Percentiles rank a stretch among this genome's conserved stretches.
phyloP scores from a whole-genome alignment of 1,140 invertebrate species.

The Drosophila paulistorum region DNA sequence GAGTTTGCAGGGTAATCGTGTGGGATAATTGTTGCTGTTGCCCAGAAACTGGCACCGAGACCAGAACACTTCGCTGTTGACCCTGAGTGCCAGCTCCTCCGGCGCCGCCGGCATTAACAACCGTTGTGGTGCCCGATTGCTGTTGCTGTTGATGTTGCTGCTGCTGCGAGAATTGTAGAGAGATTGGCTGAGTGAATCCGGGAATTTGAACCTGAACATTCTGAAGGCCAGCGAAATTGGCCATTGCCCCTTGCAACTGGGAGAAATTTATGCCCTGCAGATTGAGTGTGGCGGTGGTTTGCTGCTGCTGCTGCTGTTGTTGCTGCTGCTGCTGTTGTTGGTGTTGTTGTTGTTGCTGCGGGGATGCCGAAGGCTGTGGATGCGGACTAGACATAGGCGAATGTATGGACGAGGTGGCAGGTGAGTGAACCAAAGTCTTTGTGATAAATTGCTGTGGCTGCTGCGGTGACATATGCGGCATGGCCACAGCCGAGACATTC shows the following conservation, averaged over 20 bases:
- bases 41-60: slow-evolving; percentile 83
- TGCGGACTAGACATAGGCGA: slow-evolving; percentile 86
- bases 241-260: slow-evolving; percentile 88
- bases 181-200: slow-evolving; percentile 90
- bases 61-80: slow-evolving; percentile 66
- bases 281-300: slow-evolving; percentile 84
- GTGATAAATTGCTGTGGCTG: slow-evolving; percentile 73
- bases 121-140: slow-evolving; percentile 49
- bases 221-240: slow-evolving; percentile 88
- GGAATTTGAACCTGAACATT: slow-evolving; percentile 92
- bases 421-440: slow-evolving; percentile 78
- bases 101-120: slow-evolving; percentile 83
- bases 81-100: slow-evolving; percentile 60
- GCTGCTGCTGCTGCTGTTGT: slow-evolving; percentile 49
- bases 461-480: slow-evolving; percentile 80
- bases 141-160: slow-evolving; percentile 82
- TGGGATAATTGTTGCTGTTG: slow-evolving; percentile 70
- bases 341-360: slow-evolving; percentile 30
- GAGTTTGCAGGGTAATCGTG: slow-evolving; percentile 66
- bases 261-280: slow-evolving; percentile 90
- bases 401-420: slow-evolving; percentile 79
- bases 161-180: slow-evolving; percentile 87
- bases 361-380: slow-evolving; percentile 84
- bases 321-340: slow-evolving; percentile 68
- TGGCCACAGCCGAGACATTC: slow-evolving; percentile 64